These are phyloP conservation scores for Amia ocellicauda DNA, from an alignment of 2,113 vertebrate species.

Conservation along the genomic window DNA sequence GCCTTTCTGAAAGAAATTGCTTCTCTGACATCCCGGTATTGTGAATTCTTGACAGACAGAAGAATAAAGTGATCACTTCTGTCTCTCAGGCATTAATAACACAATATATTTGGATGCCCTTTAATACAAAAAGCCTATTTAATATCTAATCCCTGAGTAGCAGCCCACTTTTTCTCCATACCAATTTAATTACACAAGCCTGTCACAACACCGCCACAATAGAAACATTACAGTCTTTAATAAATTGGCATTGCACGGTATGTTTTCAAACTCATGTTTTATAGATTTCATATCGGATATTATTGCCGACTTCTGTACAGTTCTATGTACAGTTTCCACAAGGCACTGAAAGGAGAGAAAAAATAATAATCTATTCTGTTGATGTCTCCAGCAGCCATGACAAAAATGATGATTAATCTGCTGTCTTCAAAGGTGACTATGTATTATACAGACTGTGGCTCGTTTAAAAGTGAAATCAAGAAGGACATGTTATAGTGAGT, in stretches of 20 bases:
- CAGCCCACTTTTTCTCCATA: not conserved
- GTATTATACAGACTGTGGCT: not conserved
- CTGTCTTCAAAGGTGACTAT: not conserved
- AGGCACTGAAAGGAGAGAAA: not conserved
- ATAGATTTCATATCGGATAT: too few species aligned
- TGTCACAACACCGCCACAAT: too few species aligned
- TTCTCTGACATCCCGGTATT: too few species aligned
- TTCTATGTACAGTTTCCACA: too few species aligned
- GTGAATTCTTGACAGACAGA: too few species aligned
- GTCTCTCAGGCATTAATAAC: too few species aligned
- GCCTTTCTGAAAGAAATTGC: too few species aligned
- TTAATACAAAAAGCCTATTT: too few species aligned
- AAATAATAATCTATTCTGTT: not conserved
- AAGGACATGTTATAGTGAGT: not conserved
- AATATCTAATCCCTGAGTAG: not conserved
- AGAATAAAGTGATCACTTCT: too few species aligned
- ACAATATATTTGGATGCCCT: too few species aligned
- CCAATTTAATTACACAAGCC: not conserved
- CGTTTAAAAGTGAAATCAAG: not conserved
- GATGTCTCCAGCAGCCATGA: conserved; percentile 2
- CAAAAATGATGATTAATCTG: conserved; percentile 10
- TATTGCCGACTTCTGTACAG: not conserved
- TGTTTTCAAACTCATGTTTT: not conserved
- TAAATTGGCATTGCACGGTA: not conserved
- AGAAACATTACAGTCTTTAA: too few species aligned